Percentiles rank a stretch among this genome's conserved stretches.
phyloP scores from a whole-genome alignment of 2,113 vertebrate species.

The Catharus bicknelli region DNA sequence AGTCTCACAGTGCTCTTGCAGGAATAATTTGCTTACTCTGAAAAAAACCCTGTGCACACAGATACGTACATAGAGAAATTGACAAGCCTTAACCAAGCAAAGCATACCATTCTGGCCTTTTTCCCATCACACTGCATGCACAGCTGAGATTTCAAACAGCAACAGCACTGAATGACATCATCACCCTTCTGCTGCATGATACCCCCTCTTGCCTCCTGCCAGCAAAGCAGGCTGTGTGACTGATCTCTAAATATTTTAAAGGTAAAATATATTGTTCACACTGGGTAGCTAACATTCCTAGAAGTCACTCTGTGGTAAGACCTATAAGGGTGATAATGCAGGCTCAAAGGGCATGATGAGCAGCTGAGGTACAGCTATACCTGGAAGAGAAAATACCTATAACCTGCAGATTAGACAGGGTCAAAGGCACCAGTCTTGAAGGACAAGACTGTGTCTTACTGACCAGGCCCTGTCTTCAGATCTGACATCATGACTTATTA shows the following conservation, averaged over 20 bases:
- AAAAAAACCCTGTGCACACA: not conserved
- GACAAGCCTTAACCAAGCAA: not conserved
- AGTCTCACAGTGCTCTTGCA: not conserved
- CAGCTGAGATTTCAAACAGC: not conserved
- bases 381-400: not conserved
- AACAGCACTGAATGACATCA: not conserved
- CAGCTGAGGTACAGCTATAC: not conserved
- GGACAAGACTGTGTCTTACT: not conserved
- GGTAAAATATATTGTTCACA: not conserved
- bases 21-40: not conserved
- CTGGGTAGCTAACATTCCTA: not conserved
- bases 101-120: not conserved
- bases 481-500: not conserved
- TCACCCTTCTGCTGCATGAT: not conserved
- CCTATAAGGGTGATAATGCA: rapidly evolving
- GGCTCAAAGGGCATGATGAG: not conserved
- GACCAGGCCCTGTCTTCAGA: not conserved
- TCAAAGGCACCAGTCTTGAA: not conserved
- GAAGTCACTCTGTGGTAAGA: not conserved
- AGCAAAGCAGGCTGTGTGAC: not conserved
- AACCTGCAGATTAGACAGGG: not conserved
- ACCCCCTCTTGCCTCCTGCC: not conserved
- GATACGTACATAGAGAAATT: not conserved
- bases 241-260: not conserved
- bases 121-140: not conserved